Base-by-base conservation (phyloP, 1,140 invertebrate genomes). In the Neelides sp. region DNA sequence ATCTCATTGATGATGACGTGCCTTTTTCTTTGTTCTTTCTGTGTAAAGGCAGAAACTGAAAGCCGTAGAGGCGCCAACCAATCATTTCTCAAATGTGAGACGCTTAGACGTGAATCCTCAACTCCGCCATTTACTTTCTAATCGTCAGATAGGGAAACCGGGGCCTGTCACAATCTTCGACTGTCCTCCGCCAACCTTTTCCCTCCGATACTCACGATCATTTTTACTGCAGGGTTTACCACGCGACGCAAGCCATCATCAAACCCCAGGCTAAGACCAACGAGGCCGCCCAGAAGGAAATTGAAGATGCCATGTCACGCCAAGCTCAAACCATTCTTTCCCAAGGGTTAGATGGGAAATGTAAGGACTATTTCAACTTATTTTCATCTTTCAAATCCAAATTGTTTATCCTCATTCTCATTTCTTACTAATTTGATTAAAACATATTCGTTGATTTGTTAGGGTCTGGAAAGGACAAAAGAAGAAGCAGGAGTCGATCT, bases 231-330 rank as follows among this genome's bases (percentile, higher is more conserved):
- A 83, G 73, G 74, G 72, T 96, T 10, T 81, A 79, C 55, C 92
- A 96, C 71, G 83, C 93, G 0, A 91, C 81, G 26, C 83, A 87
- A 66, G 80, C 84, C 2, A 95, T 97, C 46, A 76, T 79, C 0
- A 95, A 94, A 64, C 92, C 92, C 2, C 88, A 89, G 66, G 82
- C 86, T 0, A 95, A 95, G 67, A 90, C 83, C 54, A 92, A 93
- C 67, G 89, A 95, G 67, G 88, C 86, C 4, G 88, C 89, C 1
- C 88, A 93, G 62, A 77, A 85, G 41, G 91, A 96, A 71, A 94
- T 96, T 39, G 91, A 96, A 64, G 92, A 95, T 66, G 91, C 91
- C 0, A 93, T 97, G 90, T 88, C 88, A 26, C 74, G 91, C 55
- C 52, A 51, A 30, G 54, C 55, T 20, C 52, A 53, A 54, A 52